phyloP scores from a whole-genome alignment of 2,113 vertebrate species.

The Megaceryle maxima region DNA sequence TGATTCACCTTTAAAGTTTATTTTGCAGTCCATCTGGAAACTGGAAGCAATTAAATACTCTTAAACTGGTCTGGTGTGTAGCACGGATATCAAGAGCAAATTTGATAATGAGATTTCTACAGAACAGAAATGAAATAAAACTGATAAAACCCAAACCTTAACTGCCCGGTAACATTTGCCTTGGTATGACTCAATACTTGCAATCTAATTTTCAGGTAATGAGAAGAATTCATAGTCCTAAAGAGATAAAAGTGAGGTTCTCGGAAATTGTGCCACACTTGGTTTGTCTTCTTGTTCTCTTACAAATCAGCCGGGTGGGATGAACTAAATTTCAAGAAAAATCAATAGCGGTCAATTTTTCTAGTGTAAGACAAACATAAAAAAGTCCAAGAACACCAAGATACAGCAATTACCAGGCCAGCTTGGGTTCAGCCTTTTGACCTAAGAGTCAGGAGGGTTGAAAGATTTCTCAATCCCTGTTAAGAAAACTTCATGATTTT shows the following conservation, averaged over 20 bases:
- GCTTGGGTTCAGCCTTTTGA: background rate
- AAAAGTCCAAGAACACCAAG: background rate
- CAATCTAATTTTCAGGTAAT: background rate
- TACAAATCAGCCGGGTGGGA: background rate
- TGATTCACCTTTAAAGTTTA: conserved; percentile 18
- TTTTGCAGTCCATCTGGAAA: background rate
- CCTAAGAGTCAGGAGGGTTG: background rate
- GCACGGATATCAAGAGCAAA: background rate
- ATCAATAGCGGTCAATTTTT: background rate
- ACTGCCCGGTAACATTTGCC: background rate
- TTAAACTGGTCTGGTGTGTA: background rate
- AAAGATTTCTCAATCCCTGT: background rate
- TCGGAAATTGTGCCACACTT: background rate
- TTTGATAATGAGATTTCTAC: background rate
- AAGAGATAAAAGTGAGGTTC: background rate
- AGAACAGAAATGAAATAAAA: background rate
- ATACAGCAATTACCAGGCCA: background rate
- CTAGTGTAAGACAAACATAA: background rate
- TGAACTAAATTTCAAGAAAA: background rate
- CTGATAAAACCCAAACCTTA: background rate
- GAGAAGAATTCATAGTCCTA: background rate
- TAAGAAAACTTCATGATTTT: background rate
- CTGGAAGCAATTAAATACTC: background rate
- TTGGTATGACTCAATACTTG: background rate
- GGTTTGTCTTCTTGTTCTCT: background rate